phyloP scores from a whole-genome alignment of 2,888 invertebrate genomes.

The Ophonus ardosiacus region DNA sequence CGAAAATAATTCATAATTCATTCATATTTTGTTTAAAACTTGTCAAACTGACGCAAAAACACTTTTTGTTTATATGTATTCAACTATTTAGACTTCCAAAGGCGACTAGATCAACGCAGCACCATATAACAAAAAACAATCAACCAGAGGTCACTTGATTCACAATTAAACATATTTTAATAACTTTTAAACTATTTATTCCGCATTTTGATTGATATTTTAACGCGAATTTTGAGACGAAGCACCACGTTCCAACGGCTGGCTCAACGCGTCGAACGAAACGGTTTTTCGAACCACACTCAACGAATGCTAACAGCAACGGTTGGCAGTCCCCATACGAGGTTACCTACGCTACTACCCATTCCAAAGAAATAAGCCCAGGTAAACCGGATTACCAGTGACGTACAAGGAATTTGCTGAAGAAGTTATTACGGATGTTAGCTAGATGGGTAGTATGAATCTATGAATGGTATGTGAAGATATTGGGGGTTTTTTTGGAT shows the following conservation, averaged over 20 bases:
- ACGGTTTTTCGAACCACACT: neutral
- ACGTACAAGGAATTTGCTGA: conserved; percentile 31
- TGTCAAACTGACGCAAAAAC: neutral
- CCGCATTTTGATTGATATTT: no score
- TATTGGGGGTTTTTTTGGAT: no score
- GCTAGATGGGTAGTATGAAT: neutral
- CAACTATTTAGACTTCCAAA: neutral
- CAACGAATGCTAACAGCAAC: neutral
- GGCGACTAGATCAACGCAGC: neutral
- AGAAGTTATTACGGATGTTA: neutral
- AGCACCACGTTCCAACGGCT: no score
- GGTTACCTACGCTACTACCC: conserved; percentile 70
- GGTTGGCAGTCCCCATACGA: conserved; percentile 55
- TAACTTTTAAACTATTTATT: no score
- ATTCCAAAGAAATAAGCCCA: conserved; percentile 73
- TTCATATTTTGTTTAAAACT: neutral
- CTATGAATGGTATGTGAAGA: neutral
- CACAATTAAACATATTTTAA: no score
- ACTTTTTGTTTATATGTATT: neutral
- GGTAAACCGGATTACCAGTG: conserved; percentile 71
- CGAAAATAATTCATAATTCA: neutral
- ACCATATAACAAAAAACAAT: no score
- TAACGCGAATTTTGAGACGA: neutral
- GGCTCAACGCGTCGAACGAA: neutral
- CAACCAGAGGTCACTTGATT: no score